These are phyloP conservation scores for Trichogramma evanescens DNA, from an alignment of 2,888 invertebrate genomes.

Conservation along the genomic window DNA sequence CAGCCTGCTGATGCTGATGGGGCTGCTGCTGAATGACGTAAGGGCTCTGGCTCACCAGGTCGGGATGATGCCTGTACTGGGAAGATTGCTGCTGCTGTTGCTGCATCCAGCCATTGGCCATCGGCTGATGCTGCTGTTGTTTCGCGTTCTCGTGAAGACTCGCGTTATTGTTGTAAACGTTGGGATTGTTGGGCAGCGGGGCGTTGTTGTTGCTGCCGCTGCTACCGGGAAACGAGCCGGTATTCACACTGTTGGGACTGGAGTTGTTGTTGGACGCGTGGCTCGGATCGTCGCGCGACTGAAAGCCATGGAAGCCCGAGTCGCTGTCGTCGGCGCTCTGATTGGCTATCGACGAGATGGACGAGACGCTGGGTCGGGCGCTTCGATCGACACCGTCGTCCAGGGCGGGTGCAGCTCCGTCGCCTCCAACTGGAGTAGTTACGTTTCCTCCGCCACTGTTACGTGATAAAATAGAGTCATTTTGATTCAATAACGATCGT, in stretches of 20 bases:
- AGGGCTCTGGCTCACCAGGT: conserved; percentile 16
- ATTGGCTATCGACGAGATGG: conserved; percentile 42
- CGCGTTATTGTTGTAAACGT: conserved; percentile 21
- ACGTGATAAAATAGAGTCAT: too few species aligned
- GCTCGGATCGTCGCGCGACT: conserved; percentile 40
- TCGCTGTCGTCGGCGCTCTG: conserved; percentile 47
- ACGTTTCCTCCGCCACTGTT: conserved; percentile 28
- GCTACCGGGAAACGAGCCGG: conserved; percentile 40
- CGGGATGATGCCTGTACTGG: conserved; percentile 31
- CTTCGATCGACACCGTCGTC: conserved; percentile 34
- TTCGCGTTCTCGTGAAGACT: conserved; percentile 12
- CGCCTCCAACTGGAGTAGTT: conserved; percentile 26
- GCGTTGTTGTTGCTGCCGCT: conserved; percentile 28
- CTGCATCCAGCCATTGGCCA: conserved; percentile 38
- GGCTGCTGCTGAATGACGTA: conserved; percentile 25
- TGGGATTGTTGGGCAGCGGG: conserved; percentile 28
- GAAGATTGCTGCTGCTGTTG: conserved; percentile 32
- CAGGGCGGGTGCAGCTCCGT: conserved; percentile 28
- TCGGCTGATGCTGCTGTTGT: conserved; percentile 27
- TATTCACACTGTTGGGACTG: conserved; percentile 40
- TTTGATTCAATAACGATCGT: too few species aligned
- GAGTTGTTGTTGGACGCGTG: conserved; percentile 43
- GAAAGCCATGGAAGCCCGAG: conserved; percentile 46
- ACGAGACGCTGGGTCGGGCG: conserved; percentile 43
- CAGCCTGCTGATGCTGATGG: not conserved